Evolutionary conservation across 2,888 invertebrate genomes (phyloP), one percentile per base, ranked within the genome.

Genomic region (Drosophila heteroneura): DNA sequence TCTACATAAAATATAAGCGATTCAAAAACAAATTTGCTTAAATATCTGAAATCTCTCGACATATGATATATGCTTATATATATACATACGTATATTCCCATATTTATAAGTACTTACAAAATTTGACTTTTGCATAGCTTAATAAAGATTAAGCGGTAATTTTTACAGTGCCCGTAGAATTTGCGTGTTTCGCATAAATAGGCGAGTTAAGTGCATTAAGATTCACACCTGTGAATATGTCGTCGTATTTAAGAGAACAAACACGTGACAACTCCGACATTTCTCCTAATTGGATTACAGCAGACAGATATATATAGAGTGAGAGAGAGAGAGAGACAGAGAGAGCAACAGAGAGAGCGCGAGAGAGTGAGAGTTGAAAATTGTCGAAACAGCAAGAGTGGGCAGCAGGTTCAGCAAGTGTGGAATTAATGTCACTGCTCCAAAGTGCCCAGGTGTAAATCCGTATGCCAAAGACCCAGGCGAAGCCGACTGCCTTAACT

Each of bases 271-370:
- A 78, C 58, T 54, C 53, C 12, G 58, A 90, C 86, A 90, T 81
- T 82, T 82, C 70, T 74, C 62, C 86, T 88, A 90, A 88, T 88
- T 90, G 87, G 90, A 89, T 88, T 90, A 82, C 71, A 77, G 41
- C 62, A 57, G n/a, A 62, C 47, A 62, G 28, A 19, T 26, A 32
- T 22, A 54, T 28, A 41, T n/a, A 19, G 53, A 28, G 41, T 41
- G n/a, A 6, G 19, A 44, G 61, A 61, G 53, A 41, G 32, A 64
- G 30, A 58, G 58, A 52, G 35, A 30, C n/a, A 30, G 32, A 14
- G 44, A 47, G 28, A 9, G 22, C 14, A 14, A 30, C 35, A 26
- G 16, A 9, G 30, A 22, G 22, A 35, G 16, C 26, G 26, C 26
- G 14, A 49, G 39, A 33, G 22, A 22, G 32, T 4, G 49, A 33